phyloP scores from a whole-genome alignment of 2,113 vertebrate species.

The Thalassoma bifasciatum region DNA sequence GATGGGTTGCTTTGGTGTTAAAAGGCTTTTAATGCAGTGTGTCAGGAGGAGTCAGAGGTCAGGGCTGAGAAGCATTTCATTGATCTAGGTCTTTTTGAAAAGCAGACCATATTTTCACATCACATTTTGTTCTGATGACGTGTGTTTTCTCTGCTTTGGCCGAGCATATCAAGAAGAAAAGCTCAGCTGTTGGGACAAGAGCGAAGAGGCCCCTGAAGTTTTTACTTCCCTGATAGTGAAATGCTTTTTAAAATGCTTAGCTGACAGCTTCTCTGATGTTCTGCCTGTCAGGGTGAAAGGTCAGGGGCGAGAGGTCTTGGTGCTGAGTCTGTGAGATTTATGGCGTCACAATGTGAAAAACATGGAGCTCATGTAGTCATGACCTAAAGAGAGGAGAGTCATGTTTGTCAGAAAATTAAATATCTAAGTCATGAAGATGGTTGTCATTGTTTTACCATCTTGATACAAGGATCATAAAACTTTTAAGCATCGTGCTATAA shows the following conservation, averaged over 20 bases:
- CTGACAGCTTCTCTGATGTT: conserved; percentile 59
- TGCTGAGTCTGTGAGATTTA: conserved; percentile 71
- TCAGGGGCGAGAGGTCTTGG: conserved; percentile 53
- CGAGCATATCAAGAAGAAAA: background rate
- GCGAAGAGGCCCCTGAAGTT: background rate
- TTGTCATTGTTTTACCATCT: no score
- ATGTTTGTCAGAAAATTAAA: conserved; percentile 24
- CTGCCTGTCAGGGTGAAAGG: conserved; percentile 57
- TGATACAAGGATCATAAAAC: no score
- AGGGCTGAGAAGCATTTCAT: background rate
- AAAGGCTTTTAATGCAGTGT: conserved; percentile 60
- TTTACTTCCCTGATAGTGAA: conserved; percentile 37
- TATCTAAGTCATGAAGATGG: background rate
- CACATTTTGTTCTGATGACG: background rate
- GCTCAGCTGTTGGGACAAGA: background rate
- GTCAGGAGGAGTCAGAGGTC: conserved; percentile 54
- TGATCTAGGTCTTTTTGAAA: background rate
- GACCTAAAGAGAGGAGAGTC: conserved; percentile 7
- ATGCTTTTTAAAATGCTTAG: conserved; percentile 54
- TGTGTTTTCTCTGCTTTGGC: background rate
- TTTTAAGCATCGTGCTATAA: no score
- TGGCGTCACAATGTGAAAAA: conserved; percentile 64
- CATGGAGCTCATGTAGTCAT: conserved; percentile 27
- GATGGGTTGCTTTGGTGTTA: conserved; percentile 56
- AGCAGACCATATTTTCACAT: background rate